Evolutionary conservation across 2,113 vertebrate genomes (phyloP).

Genomic region (Montifringilla adamsi): DNA sequence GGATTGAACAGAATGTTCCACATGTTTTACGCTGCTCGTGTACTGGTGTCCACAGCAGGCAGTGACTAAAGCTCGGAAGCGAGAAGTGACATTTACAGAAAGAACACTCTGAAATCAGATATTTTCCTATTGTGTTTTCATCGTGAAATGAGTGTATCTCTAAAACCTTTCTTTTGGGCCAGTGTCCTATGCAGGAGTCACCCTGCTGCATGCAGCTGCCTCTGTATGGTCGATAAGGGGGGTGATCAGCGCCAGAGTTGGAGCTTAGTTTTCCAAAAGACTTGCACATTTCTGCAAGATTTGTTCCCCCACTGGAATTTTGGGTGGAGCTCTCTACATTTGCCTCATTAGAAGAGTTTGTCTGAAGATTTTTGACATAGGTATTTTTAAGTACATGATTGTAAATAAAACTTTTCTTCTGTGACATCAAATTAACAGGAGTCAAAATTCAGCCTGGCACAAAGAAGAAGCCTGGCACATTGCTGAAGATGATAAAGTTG

Average conservation of each 20-base stretch:
- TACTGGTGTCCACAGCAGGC: not conserved
- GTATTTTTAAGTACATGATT: not conserved
- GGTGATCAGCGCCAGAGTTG: not conserved
- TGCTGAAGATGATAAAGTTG: not conserved
- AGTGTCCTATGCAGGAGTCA: not conserved
- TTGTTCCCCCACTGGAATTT: not conserved
- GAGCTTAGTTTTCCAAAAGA: not conserved
- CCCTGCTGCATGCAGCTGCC: not conserved
- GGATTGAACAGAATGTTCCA: not conserved
- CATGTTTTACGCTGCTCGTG: not conserved
- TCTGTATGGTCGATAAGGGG: not conserved
- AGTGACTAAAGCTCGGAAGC: not conserved
- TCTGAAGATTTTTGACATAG: not conserved
- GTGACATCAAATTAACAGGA: not conserved
- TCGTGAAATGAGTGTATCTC: accelerated
- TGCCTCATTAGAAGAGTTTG: not conserved
- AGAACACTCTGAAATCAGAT: not conserved
- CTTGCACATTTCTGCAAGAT: not conserved
- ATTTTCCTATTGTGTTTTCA: not conserved
- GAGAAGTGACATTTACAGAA: not conserved
- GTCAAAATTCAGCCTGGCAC: not conserved
- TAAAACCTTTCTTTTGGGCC: not conserved
- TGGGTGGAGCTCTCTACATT: not conserved
- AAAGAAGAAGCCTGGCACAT: not conserved
- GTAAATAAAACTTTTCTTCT: not conserved